Conservation (phyloP, 1,140 invertebrate genomes). For the Dinothrombium tinctorium region DNA sequence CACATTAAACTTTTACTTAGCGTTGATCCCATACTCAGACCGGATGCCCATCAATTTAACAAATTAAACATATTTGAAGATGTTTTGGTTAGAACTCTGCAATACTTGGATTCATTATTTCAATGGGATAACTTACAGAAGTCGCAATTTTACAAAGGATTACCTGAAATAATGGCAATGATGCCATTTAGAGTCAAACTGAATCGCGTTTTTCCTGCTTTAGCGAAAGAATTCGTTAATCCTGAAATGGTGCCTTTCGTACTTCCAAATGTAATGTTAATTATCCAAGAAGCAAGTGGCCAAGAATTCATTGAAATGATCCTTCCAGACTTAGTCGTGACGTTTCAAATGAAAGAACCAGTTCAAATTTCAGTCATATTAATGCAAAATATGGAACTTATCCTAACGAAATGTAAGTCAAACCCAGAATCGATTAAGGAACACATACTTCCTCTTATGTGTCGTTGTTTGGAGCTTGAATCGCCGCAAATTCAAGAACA, state of each 20-base stretch:
- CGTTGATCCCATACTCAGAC: constrained; percentile 47
- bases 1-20: constrained; percentile 67
- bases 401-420: constrained; percentile 51
- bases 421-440: constrained; percentile 62
- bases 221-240: constrained; percentile 81
- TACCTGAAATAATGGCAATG: constrained; percentile 65
- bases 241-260: constrained; percentile 92
- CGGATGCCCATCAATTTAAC: constrained; percentile 69
- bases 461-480: constrained; percentile 69
- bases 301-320: constrained; percentile 62
- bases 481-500: constrained; percentile 57
- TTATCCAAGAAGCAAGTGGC: constrained; percentile 55
- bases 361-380: constrained; percentile 80
- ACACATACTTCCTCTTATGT: constrained; percentile 75
- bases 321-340: constrained; percentile 57
- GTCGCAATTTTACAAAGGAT: constrained; percentile 85
- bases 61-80: constrained; percentile 70
- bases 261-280: constrained; percentile 65
- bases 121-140: constrained; percentile 98
- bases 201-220: constrained; percentile 53
- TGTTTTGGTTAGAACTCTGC: constrained; percentile 76
- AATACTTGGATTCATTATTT: constrained; percentile 80
- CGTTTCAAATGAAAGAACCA: constrained; percentile 73
- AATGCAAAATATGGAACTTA: constrained; percentile 78
- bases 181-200: constrained; percentile 40